Evolutionary conservation across 1,140 invertebrate genomes (phyloP).

Genomic region (Saccostrea echinata): DNA sequence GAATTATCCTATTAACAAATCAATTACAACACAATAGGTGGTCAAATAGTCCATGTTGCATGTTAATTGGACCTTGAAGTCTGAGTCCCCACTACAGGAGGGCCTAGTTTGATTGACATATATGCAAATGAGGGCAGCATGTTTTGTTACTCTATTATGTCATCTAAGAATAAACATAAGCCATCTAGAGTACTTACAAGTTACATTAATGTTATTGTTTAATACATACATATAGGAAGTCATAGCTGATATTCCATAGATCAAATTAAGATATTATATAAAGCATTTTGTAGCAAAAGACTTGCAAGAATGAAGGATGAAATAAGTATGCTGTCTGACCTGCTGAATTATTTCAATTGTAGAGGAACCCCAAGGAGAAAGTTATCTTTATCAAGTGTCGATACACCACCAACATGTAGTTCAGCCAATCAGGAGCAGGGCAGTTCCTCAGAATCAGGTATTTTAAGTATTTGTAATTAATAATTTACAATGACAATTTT

Average conservation of each 20-base stretch:
- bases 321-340: slow-evolving; percentile 23
- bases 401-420: slow-evolving; percentile 60
- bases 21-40: slow-evolving; percentile 39
- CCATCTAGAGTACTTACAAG: slow-evolving; percentile 28
- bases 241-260: not conserved
- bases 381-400: slow-evolving; percentile 65
- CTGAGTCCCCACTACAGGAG: slow-evolving; percentile 19
- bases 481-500: not conserved
- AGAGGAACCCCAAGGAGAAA: slow-evolving; percentile 64
- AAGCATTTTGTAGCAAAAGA: not conserved
- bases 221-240: not conserved
- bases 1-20: slow-evolving; percentile 12
- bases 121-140: slow-evolving; percentile 11
- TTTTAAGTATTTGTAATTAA: not conserved
- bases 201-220: not conserved
- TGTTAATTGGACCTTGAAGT: slow-evolving; percentile 13
- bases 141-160: slow-evolving; percentile 40
- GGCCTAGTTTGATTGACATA: slow-evolving; percentile 37
- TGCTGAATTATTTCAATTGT: slow-evolving; percentile 41
- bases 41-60: slow-evolving; percentile 20
- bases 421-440: slow-evolving; percentile 47
- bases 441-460: slow-evolving; percentile 65
- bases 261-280: not conserved
- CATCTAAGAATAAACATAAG: slow-evolving; percentile 19
- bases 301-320: slow-evolving; percentile 20